Evolutionary conservation across 2,113 vertebrate genomes (phyloP).

Genomic region (Mustela lutreola): DNA sequence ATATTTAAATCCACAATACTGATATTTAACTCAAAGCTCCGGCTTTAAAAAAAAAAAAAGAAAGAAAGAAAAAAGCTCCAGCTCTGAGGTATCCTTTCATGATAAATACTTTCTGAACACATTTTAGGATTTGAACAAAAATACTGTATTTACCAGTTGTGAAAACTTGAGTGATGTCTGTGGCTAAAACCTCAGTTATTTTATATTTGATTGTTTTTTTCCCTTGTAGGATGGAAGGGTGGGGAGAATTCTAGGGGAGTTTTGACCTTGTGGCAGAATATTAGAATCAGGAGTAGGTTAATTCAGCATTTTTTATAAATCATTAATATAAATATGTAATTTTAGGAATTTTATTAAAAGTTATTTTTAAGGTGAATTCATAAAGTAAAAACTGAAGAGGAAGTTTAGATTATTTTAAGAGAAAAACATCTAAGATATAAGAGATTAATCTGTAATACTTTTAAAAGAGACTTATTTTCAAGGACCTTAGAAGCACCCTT

Average conservation of each 20-base stretch:
- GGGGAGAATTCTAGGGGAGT: neutral
- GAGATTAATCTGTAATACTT: neutral
- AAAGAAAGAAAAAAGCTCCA: neutral
- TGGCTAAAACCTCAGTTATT: neutral
- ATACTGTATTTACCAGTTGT: neutral
- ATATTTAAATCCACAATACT: neutral
- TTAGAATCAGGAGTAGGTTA: neutral
- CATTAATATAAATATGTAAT: neutral
- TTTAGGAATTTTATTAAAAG: neutral
- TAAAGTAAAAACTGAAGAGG: neutral
- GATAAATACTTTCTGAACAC: neutral
- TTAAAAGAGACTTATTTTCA: neutral
- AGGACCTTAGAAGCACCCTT: neutral
- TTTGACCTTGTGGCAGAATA: neutral
- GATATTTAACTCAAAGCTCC: neutral
- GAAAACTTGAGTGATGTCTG: neutral
- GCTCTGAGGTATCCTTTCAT: neutral
- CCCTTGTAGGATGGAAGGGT: neutral
- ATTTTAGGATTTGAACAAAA: neutral
- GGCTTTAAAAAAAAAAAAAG: neutral
- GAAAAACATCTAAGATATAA: neutral
- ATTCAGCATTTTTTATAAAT: neutral
- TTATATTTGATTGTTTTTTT: neutral
- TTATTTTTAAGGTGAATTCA: neutral
- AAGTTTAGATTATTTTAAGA: neutral